phyloP scores from a whole-genome alignment of 2,113 vertebrate species.

The Leuciscus idus region DNA sequence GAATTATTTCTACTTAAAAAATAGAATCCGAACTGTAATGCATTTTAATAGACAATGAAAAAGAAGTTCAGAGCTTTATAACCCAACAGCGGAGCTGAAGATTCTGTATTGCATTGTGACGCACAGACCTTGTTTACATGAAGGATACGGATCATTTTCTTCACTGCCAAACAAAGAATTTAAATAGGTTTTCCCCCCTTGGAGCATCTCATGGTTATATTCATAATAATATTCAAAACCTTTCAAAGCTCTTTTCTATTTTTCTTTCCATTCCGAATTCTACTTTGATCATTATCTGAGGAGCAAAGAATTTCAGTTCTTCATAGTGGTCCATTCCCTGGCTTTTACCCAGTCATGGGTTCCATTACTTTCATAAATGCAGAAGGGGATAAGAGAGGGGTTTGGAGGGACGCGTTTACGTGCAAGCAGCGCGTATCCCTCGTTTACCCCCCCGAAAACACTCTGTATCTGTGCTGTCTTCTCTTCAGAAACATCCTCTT shows the following conservation, averaged over 20 bases:
- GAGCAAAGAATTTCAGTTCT: slow-evolving; percentile 8
- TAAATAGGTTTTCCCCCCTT: slow-evolving; percentile 17
- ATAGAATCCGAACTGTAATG: slow-evolving; percentile 7
- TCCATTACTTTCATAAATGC: not conserved
- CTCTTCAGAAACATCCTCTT: slow-evolving; percentile 41
- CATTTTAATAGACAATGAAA: not conserved
- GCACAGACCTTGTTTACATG: slow-evolving; percentile 1
- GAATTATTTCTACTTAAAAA: not conserved
- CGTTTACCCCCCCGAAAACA: not conserved
- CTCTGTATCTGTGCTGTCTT: not conserved
- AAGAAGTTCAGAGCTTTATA: not conserved
- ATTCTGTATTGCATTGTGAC: slow-evolving; percentile 27
- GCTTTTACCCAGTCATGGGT: slow-evolving; percentile 2
- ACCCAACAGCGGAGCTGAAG: not conserved
- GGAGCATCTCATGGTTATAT: slow-evolving; percentile 30
- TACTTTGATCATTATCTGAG: slow-evolving; percentile 21
- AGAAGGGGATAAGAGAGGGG: not conserved
- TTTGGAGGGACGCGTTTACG: not conserved
- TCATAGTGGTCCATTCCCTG: slow-evolving; percentile 35
- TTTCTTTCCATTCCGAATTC: slow-evolving; percentile 23
- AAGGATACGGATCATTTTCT: slow-evolving; percentile 19
- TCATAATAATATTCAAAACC: slow-evolving; percentile 21
- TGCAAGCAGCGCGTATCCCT: not conserved
- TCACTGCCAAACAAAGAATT: slow-evolving; percentile 15
- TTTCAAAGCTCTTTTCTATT: slow-evolving; percentile 25